A percentile compares a stretch with the other conserved stretches of the same genome.
Evolutionary conservation across 1,140 invertebrate genomes (phyloP).

Genomic region (Drosophila melanica): DNA sequence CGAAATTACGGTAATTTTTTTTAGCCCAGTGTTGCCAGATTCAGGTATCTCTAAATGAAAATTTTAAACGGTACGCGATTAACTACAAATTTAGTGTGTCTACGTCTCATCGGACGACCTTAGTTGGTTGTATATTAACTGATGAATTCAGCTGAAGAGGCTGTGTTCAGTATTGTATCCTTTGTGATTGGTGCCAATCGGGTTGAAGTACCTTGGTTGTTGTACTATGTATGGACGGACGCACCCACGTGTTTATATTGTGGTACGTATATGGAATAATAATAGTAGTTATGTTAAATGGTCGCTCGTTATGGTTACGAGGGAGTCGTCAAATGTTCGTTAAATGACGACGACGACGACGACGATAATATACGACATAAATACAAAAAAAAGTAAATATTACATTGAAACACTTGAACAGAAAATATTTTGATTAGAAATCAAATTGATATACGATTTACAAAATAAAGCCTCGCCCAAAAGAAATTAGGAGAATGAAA

Average conservation of each 20-base stretch:
- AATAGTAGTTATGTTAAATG: conserved; percentile 12
- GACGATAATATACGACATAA: conserved; percentile 32
- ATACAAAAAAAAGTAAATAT: conserved; percentile 41
- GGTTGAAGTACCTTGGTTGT: conserved; percentile 9
- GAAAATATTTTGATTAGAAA: conserved; percentile 39
- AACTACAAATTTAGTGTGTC: conserved; percentile 5
- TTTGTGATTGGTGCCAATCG: conserved; percentile 26
- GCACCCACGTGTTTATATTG: conserved; percentile 9
- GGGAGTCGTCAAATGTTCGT: conserved; percentile 20
- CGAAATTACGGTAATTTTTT: conserved; percentile 65
- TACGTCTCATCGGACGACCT: conserved; percentile 23
- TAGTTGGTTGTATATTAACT: conserved; percentile 15
- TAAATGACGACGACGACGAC: conserved; percentile 11
- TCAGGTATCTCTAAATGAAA: conserved; percentile 50
- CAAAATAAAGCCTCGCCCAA: conserved; percentile 75
- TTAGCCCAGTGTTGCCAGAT: conserved; percentile 58
- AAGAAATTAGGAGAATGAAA: conserved; percentile 77
- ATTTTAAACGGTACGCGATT: conserved; percentile 18
- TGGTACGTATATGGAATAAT: conserved; percentile 11
- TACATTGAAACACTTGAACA: conserved; percentile 47
- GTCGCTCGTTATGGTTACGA: conserved; percentile 15
- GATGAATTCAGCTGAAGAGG: conserved; percentile 3
- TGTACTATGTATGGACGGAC: conserved; percentile 7
- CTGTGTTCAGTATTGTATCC: conserved; percentile 7
- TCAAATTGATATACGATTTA: conserved; percentile 53